Conservation (phyloP, 2,797 vertebrate species). For the Chromis chromis region DNA sequence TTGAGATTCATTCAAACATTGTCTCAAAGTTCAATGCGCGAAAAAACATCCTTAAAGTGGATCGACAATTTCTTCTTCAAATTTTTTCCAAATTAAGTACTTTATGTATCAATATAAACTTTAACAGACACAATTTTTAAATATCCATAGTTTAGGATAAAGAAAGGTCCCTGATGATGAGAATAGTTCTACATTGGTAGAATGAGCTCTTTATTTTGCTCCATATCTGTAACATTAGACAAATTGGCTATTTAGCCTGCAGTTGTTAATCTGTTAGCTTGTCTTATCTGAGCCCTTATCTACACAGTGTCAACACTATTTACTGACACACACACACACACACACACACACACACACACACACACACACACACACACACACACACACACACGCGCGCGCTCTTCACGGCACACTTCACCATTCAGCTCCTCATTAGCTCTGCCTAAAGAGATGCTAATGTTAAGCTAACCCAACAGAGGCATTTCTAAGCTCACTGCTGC, state of each 20-base stretch:
- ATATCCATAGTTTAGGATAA: no score
- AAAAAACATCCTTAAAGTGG: no score
- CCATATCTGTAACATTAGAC: constrained; percentile 28
- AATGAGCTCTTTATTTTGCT: constrained; percentile 18
- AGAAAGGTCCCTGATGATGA: no score
- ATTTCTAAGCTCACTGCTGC: constrained; percentile 24
- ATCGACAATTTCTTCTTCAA: no score
- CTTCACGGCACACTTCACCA: constrained; percentile 60
- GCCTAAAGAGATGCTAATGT: constrained; percentile 75
- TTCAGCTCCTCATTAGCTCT: constrained; percentile 72
- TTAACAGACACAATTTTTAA: no score
- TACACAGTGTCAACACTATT: constrained; percentile 64
- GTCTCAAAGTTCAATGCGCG: no score
- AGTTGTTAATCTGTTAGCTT: constrained; percentile 62
- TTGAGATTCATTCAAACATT: no score
- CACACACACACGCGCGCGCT: constrained; percentile 4
- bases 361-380: constrained; percentile 43
- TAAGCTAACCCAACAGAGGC: constrained; percentile 57
- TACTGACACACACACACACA: constrained; percentile 48
- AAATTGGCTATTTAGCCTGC: constrained; percentile 38
- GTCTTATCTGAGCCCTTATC: constrained; percentile 60
- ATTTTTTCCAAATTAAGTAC: no score
- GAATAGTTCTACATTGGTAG: no score
- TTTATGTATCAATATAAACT: no score
- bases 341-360: neutral